These are phyloP conservation scores for Paracyclopina nana DNA, from an alignment of 1,140 invertebrate species.

Conservation along the genomic window DNA sequence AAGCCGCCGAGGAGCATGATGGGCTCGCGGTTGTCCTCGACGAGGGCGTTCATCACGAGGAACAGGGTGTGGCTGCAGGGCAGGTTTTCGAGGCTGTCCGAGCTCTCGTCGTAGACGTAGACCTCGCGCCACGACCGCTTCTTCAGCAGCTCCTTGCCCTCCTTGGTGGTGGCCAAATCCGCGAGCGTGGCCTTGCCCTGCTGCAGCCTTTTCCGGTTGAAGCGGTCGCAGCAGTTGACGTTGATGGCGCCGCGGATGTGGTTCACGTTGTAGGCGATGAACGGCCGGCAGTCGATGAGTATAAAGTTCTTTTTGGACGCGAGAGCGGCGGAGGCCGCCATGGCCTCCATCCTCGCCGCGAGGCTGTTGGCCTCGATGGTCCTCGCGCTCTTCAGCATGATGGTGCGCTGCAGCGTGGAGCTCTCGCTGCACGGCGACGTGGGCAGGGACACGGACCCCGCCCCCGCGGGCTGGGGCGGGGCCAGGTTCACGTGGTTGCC, in stretches of 20 bases:
- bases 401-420: conserved; percentile 31
- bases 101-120: conserved; percentile 37
- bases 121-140: conserved; percentile 27
- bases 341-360: conserved; percentile 19
- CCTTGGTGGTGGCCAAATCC: conserved; percentile 40
- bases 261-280: conserved; percentile 45
- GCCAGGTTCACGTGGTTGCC: not conserved
- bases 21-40: conserved; percentile 46
- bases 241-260: conserved; percentile 51
- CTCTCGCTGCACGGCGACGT: conserved; percentile 36
- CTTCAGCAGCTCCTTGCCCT: conserved; percentile 41
- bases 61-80: conserved; percentile 39
- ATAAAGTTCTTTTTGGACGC: conserved; percentile 29
- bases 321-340: conserved; percentile 19
- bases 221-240: conserved; percentile 49
- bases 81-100: conserved; percentile 36
- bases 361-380: conserved; percentile 24
- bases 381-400: conserved; percentile 27
- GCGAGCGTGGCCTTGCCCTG: conserved; percentile 41
- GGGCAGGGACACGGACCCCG: conserved; percentile 29
- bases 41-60: conserved; percentile 41
- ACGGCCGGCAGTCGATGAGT: conserved; percentile 47
- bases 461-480: not conserved
- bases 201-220: conserved; percentile 44
- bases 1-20: conserved; percentile 40